Evolutionary conservation across 2,797 vertebrate species (phyloP).

Genomic region (Gallinago nigripennis): DNA sequence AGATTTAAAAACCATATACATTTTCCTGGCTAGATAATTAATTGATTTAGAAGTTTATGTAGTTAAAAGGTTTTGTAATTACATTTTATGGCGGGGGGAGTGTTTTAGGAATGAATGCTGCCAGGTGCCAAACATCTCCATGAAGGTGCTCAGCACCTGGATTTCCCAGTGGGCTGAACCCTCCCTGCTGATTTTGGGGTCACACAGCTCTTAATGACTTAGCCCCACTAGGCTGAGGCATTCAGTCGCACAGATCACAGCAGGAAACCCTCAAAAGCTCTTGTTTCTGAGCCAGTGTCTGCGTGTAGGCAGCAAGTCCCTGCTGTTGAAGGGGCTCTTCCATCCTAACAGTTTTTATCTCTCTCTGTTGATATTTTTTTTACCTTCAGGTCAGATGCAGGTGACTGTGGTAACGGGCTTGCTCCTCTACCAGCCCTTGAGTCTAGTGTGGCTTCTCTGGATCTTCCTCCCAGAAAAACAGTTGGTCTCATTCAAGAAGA

Average conservation of each 20-base stretch:
- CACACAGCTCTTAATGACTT: background rate
- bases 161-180: background rate
- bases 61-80: constrained; percentile 41
- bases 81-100: background rate
- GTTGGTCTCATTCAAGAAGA: background rate
- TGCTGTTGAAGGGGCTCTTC: background rate
- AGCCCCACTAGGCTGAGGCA: background rate
- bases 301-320: background rate
- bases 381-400: background rate
- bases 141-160: background rate
- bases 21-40: constrained; percentile 29
- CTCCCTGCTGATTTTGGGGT: background rate
- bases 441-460: background rate
- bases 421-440: background rate
- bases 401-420: background rate
- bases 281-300: background rate
- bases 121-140: background rate
- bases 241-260: background rate
- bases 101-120: background rate
- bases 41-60: constrained; percentile 25
- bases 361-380: background rate
- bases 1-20: constrained; percentile 28
- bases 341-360: background rate
- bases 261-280: background rate
- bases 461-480: background rate